phyloP scores from a whole-genome alignment of 2,797 vertebrate genomes.

The Micrastur ruficollis region DNA sequence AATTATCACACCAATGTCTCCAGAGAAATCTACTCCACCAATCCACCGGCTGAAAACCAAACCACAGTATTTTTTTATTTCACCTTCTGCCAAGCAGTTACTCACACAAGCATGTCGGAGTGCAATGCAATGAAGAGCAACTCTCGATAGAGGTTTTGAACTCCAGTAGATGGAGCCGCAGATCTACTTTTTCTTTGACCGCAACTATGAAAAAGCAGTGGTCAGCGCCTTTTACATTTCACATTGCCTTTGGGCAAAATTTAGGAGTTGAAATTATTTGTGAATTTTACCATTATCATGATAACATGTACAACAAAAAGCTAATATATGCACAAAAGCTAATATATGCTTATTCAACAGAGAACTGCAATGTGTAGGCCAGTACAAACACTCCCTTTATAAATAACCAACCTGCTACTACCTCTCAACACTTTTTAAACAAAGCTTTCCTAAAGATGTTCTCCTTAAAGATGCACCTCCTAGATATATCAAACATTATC shows the following conservation, averaged over 20 bases:
- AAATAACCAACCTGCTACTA: not conserved
- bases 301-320: not conserved
- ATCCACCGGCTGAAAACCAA: not conserved
- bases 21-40: not conserved
- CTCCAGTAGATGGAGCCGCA: slow-evolving; percentile 57
- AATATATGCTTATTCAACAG: not conserved
- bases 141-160: not conserved
- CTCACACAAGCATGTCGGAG: not conserved
- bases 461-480: not conserved
- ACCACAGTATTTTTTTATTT: not conserved
- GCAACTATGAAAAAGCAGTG: not conserved
- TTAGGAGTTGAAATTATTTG: not conserved
- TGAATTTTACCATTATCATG: not conserved
- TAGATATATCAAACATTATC: not conserved
- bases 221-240: not conserved
- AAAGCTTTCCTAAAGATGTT: not conserved
- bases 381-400: not conserved
- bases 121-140: accelerated
- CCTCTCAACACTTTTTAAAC: not conserved
- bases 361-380: accelerated
- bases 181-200: not conserved
- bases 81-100: not conserved
- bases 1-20: not conserved
- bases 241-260: not conserved
- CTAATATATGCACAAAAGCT: not conserved